Evolutionary conservation across 30 jellyfish, hydroid and myxozoan species (phyloP).

Genomic region (Hydractinia echinata): DNA sequence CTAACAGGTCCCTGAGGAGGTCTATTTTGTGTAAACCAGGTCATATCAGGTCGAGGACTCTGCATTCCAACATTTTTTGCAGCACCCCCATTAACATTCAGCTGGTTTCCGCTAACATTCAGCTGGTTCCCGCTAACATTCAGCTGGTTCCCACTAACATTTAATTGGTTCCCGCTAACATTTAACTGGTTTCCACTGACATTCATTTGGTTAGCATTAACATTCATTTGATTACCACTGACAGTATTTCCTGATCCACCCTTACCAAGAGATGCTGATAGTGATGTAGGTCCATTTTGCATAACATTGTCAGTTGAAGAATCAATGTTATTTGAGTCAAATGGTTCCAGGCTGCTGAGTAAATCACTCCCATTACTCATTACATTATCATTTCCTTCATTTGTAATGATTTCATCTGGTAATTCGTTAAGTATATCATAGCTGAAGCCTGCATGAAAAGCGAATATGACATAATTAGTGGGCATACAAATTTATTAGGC

Average conservation of each 20-base stretch:
- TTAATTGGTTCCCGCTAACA: slow-evolving; percentile 20
- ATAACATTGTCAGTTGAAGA: slow-evolving; percentile 35
- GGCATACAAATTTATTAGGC: background rate
- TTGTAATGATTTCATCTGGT: slow-evolving; percentile 44
- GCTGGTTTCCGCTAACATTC: slow-evolving; percentile 38
- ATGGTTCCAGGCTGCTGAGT: slow-evolving; percentile 49
- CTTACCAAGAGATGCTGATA: slow-evolving; percentile 39
- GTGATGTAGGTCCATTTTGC: slow-evolving; percentile 61
- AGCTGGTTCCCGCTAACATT: slow-evolving; percentile 41
- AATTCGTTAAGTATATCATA: slow-evolving; percentile 39
- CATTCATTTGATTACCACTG: slow-evolving; percentile 17
- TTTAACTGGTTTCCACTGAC: slow-evolving; percentile 20
- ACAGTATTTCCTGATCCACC: slow-evolving; percentile 47
- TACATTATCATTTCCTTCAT: slow-evolving; percentile 19
- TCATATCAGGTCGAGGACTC: slow-evolving; percentile 37
- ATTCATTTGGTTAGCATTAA: slow-evolving; percentile 20
- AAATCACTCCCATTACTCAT: slow-evolving; percentile 36
- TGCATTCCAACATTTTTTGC: slow-evolving; percentile 30
- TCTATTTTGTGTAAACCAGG: background rate
- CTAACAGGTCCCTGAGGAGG: slow-evolving; percentile 73
- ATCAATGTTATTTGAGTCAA: slow-evolving; percentile 37
- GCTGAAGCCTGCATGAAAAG: background rate
- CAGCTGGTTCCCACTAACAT: too few relatives aligned
- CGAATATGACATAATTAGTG: background rate
- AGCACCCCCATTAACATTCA: slow-evolving; percentile 11